These are phyloP conservation scores for Lepus oiostolus DNA, from an alignment of 2,797 vertebrate genomes.

Conservation along the genomic window DNA sequence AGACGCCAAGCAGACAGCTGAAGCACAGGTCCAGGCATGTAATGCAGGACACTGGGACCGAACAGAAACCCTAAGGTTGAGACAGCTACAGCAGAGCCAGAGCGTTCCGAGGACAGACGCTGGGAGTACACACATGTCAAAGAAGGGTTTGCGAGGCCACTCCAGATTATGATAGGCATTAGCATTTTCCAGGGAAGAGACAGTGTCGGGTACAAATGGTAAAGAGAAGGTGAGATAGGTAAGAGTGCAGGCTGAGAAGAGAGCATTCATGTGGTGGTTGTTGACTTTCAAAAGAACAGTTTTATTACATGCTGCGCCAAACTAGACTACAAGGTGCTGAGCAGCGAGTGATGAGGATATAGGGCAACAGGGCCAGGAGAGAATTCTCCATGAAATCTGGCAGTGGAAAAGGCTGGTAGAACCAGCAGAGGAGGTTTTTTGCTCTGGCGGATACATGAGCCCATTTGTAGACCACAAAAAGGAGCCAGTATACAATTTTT, in stretches of 20 bases:
- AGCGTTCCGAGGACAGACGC: slow-evolving; percentile 7
- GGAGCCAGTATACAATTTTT: slow-evolving; percentile 62
- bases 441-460: neutral
- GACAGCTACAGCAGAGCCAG: neutral
- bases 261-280: neutral
- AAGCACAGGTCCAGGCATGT: neutral
- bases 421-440: slow-evolving; percentile 13
- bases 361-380: neutral
- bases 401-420: slow-evolving; percentile 66
- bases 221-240: neutral
- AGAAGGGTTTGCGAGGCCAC: neutral
- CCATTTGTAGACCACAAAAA: slow-evolving; percentile 38
- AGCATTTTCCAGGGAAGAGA: slow-evolving; percentile 1
- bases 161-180: neutral
- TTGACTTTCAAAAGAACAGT: neutral
- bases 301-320: neutral
- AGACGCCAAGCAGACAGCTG: slow-evolving; percentile 17
- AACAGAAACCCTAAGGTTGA: neutral
- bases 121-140: neutral
- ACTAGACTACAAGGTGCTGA: neutral
- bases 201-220: neutral
- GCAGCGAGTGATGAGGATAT: neutral
- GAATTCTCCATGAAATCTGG: slow-evolving; percentile 30
- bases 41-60: neutral
- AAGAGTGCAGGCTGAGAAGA: neutral